Evolutionary conservation across 2,113 vertebrate genomes (phyloP).

Genomic region (Leptodactylus fuscus): DNA sequence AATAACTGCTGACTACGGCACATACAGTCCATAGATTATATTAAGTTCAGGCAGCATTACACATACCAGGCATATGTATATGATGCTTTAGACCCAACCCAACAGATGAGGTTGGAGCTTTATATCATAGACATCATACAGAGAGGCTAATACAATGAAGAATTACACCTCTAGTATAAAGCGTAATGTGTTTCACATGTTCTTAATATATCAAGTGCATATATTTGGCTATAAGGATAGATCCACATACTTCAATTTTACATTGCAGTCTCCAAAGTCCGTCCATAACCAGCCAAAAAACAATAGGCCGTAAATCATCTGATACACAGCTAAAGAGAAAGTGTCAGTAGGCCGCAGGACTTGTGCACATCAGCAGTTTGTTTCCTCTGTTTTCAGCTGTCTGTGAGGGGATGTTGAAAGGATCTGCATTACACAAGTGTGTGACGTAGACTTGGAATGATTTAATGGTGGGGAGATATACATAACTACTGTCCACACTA

Average conservation of each 20-base stretch:
- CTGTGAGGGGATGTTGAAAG: not conserved
- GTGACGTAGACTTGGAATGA: not conserved
- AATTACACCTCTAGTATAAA: constrained; percentile 23
- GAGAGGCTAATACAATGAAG: not conserved
- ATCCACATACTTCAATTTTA: not conserved
- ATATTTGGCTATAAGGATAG: not conserved
- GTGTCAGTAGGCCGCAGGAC: not conserved
- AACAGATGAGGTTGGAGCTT: not conserved
- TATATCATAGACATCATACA: not conserved
- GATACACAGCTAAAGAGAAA: constrained; percentile 4
- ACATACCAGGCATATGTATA: not conserved
- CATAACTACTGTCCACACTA: not conserved
- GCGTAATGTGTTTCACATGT: constrained; percentile 23
- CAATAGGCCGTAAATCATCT: constrained; percentile 10
- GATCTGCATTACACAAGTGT: not conserved
- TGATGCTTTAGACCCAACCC: not conserved
- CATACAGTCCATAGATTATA: not conserved
- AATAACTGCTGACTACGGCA: no score
- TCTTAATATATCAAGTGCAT: constrained; percentile 11
- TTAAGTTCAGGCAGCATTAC: not conserved
- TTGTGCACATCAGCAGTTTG: constrained; percentile 1
- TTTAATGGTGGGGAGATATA: not conserved
- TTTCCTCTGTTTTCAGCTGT: constrained; percentile 5
- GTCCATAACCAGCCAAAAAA: constrained; percentile 11
- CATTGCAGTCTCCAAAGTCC: not conserved